These are phyloP conservation scores for Tenthredo notha DNA, from an alignment of 2,888 invertebrate species.

Conservation along the genomic window DNA sequence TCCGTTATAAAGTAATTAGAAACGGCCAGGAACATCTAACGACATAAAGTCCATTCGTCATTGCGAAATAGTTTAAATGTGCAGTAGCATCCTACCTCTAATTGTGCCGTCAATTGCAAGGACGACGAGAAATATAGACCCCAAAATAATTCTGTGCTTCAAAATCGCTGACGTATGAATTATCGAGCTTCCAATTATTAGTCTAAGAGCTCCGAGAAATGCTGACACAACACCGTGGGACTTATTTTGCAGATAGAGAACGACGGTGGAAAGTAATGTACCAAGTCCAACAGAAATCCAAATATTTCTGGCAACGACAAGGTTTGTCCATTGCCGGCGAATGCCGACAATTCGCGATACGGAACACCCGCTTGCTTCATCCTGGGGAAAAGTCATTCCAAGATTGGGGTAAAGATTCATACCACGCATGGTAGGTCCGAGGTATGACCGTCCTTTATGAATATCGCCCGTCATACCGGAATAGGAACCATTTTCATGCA, in stretches of 20 bases:
- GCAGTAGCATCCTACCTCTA: not conserved
- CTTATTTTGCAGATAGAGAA: not conserved
- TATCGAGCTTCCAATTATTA: not conserved
- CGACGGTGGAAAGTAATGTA: not conserved
- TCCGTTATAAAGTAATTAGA: not conserved
- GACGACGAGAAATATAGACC: constrained; percentile 3
- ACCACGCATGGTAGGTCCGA: not conserved
- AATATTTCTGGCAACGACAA: not conserved
- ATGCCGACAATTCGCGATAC: constrained; percentile 9
- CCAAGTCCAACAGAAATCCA: not conserved
- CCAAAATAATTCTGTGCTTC: not conserved
- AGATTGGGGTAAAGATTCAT: not conserved
- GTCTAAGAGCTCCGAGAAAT: not conserved
- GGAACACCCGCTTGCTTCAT: not conserved
- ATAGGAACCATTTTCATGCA: not conserved
- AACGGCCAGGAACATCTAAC: not conserved
- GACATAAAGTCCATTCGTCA: not conserved
- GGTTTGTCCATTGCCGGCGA: constrained; percentile 16
- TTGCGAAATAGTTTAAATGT: not conserved
- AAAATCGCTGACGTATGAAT: not conserved
- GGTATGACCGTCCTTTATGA: not conserved
- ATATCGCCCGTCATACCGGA: not conserved
- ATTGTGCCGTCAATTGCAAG: not conserved
- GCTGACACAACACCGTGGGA: not conserved
- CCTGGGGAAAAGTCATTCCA: not conserved